A percentile compares a stretch with the other conserved stretches of the same genome.
phyloP scores from a whole-genome alignment of 2,113 vertebrate species.

The Climacteris rufus region DNA sequence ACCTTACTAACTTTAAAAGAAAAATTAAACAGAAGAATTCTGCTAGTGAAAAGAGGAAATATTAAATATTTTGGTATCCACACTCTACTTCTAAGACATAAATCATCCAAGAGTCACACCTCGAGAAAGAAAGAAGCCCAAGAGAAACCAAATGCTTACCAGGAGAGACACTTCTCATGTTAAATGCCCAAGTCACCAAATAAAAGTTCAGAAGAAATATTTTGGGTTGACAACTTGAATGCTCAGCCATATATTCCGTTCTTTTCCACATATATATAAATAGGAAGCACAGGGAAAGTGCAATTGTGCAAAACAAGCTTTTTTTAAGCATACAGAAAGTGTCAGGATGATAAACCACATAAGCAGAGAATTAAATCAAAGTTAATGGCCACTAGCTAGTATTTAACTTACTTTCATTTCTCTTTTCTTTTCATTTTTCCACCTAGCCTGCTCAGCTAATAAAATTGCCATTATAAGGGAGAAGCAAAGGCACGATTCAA shows the following conservation, averaged over 20 bases:
- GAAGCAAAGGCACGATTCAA: slow-evolving; percentile 49
- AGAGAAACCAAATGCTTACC: background rate
- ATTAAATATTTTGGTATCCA: background rate
- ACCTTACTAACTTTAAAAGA: background rate
- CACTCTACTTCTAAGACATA: background rate
- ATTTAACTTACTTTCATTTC: slow-evolving; percentile 61
- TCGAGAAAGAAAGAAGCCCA: background rate
- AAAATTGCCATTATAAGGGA: slow-evolving; percentile 39
- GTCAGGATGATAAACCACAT: slow-evolving; percentile 43
- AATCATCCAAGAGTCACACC: background rate
- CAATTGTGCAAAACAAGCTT: slow-evolving; percentile 37
- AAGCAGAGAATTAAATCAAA: slow-evolving; percentile 49
- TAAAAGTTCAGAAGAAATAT: background rate
- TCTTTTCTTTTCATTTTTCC: slow-evolving; percentile 54
- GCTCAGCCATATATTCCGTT: background rate
- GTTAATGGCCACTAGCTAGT: slow-evolving; percentile 42
- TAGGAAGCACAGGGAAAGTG: background rate
- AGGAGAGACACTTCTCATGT: background rate
- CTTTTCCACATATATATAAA: background rate
- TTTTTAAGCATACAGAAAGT: background rate
- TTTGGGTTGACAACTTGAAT: background rate
- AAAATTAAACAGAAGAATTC: background rate
- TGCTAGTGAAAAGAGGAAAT: background rate
- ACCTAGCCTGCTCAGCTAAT: slow-evolving; percentile 37
- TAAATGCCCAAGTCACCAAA: background rate